These are phyloP conservation scores for Neoniphon sammara DNA, from an alignment of 2,797 vertebrate species.

Conservation along the genomic window DNA sequence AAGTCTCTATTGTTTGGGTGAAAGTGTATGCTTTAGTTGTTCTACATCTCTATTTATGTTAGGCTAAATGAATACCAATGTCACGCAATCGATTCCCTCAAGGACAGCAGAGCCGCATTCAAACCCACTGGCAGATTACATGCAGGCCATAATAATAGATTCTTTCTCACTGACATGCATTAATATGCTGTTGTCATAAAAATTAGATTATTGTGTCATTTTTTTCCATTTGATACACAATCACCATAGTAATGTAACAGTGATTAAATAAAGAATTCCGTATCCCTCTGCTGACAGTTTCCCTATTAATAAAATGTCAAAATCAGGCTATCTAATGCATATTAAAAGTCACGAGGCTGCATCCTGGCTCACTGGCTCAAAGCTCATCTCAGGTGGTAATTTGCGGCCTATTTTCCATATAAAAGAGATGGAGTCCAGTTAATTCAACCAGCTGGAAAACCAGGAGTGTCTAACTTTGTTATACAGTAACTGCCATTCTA, in stretches of 20 bases:
- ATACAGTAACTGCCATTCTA: constrained; percentile 33
- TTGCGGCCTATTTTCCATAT: constrained; percentile 74
- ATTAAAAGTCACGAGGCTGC: constrained; percentile 68
- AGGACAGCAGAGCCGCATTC: constrained; percentile 22
- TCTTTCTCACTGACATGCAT: constrained; percentile 44
- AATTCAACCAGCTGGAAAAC: constrained; percentile 63
- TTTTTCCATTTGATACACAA: constrained; percentile 65
- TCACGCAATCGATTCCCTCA: constrained; percentile 35
- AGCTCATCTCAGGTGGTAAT: constrained; percentile 78
- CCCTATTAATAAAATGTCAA: constrained; percentile 81
- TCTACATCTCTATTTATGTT: constrained; percentile 20
- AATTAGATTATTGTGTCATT: constrained; percentile 66
- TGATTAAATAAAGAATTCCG: constrained; percentile 75
- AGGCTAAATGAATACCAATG: constrained; percentile 51
- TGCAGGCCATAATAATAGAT: constrained; percentile 29
- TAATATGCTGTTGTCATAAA: constrained; percentile 60
- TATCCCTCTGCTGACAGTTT: constrained; percentile 69
- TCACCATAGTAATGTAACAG: constrained; percentile 67
- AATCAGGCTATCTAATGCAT: constrained; percentile 78
- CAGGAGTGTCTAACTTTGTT: constrained; percentile 38
- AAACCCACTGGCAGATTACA: constrained; percentile 8
- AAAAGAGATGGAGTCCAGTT: constrained; percentile 69
- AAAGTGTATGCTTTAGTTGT: neutral
- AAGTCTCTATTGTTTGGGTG: neutral
- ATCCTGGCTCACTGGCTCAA: constrained; percentile 63